Conservation (phyloP, 2,113 vertebrate genomes). For the Tursiops truncatus region DNA sequence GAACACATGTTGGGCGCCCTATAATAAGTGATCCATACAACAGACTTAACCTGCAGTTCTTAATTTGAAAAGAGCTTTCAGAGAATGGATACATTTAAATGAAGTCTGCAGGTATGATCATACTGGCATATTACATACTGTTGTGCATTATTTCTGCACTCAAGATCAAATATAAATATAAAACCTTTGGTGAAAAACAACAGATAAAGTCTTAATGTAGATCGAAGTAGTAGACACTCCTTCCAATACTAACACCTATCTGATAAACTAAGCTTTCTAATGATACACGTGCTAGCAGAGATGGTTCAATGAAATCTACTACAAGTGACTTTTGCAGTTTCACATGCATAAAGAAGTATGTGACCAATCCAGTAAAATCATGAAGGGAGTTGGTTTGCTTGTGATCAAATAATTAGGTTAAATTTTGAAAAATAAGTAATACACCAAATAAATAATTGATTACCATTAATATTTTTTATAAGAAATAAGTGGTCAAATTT, state of each 20-base stretch:
- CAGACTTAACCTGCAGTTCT: not conserved
- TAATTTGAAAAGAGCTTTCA: not conserved
- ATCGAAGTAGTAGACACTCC: not conserved
- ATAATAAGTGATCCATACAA: not conserved
- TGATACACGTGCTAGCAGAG: not conserved
- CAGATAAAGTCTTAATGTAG: not conserved
- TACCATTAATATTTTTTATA: not conserved
- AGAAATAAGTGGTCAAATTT: not conserved
- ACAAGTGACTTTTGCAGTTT: not conserved
- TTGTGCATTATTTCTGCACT: not conserved
- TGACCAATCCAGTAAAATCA: not conserved
- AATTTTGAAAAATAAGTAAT: not conserved
- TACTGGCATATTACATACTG: not conserved
- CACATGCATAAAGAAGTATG: not conserved
- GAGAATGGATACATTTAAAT: not conserved
- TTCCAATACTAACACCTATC: not conserved
- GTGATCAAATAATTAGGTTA: not conserved
- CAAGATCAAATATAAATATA: not conserved
- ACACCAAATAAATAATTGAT: not conserved
- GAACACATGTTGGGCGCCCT: not conserved
- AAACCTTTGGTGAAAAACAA: not conserved
- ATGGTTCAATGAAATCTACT: not conserved
- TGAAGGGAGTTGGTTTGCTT: not conserved
- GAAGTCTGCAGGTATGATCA: not conserved
- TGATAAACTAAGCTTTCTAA: not conserved